Evolutionary conservation across 2,888 invertebrate genomes (phyloP).

Genomic region (Leucania comma): DNA sequence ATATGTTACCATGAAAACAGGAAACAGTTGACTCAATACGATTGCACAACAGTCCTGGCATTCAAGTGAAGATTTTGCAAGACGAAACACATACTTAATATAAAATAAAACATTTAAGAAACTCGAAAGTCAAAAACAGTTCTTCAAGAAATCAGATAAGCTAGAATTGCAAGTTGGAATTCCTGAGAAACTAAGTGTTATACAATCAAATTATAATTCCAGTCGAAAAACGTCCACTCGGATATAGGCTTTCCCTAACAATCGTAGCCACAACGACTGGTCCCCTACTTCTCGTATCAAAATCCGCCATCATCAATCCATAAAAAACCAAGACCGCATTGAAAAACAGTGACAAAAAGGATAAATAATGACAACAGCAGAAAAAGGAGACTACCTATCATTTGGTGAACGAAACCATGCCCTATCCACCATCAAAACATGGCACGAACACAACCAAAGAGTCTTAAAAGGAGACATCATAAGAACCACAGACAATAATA

Average conservation of each 20-base stretch:
- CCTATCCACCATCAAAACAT: constrained; percentile 78
- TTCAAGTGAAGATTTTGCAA: background rate
- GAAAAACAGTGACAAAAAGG: background rate
- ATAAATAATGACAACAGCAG: constrained; percentile 74
- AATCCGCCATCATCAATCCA: background rate
- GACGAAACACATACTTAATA: background rate
- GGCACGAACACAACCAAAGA: constrained; percentile 83
- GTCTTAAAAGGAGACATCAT: constrained; percentile 86
- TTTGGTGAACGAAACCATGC: constrained; percentile 81
- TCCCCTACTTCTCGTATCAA: background rate
- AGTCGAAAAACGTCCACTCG: background rate
- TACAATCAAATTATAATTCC: background rate
- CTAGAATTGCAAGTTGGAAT: background rate
- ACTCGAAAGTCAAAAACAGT: too few species aligned
- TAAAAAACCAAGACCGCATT: background rate
- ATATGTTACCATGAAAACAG: constrained; percentile 31
- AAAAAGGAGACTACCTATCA: constrained; percentile 82
- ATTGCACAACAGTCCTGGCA: background rate
- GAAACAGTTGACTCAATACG: constrained; percentile 40
- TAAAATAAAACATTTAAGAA: background rate
- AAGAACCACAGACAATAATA: constrained; percentile 82
- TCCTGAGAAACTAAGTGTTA: background rate
- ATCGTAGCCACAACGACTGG: background rate
- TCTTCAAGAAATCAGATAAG: background rate
- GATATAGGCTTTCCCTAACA: background rate